Percentiles rank a stretch among this genome's conserved stretches.
phyloP scores from a whole-genome alignment of 2,113 vertebrate species.

The Solea solea region DNA sequence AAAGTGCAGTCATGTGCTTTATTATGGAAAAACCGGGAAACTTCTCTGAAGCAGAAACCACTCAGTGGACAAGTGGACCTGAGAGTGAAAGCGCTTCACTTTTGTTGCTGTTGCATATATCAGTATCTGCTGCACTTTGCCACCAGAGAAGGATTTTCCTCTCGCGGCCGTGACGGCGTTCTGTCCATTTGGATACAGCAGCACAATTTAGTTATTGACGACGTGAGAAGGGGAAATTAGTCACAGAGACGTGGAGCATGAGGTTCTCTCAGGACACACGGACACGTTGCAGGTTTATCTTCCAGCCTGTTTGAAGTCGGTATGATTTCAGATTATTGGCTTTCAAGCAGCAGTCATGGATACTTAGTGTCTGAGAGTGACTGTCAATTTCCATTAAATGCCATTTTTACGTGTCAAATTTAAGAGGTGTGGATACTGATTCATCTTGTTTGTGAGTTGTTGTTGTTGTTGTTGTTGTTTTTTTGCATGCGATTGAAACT shows the following conservation, averaged over 20 bases:
- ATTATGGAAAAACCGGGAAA: not conserved
- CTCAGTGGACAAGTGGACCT: not conserved
- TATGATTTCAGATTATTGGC: conserved; percentile 63
- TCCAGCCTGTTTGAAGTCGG: conserved; percentile 59
- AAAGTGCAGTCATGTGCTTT: not conserved
- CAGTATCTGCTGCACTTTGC: conserved; percentile 2
- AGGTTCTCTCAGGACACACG: conserved; percentile 54
- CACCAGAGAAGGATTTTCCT: conserved; percentile 3
- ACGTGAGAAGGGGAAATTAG: conserved; percentile 57
- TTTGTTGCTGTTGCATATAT: not conserved
- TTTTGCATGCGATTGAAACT: conserved; percentile 68
- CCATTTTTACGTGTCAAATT: conserved; percentile 62
- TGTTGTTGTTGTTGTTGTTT: conserved; percentile 28
- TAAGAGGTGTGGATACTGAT: conserved; percentile 65
- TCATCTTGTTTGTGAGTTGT: conserved; percentile 46
- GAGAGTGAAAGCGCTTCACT: not conserved
- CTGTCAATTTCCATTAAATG: conserved; percentile 61
- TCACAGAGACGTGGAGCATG: conserved; percentile 61
- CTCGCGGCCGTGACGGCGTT: conserved; percentile 21
- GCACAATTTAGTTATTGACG: conserved; percentile 51
- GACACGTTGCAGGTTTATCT: conserved; percentile 60
- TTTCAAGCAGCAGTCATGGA: conserved; percentile 60
- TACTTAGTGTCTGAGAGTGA: conserved; percentile 52
- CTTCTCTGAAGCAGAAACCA: not conserved
- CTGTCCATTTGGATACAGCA: conserved; percentile 26